Base-by-base conservation (phyloP, 2,797 vertebrate species). In the Clarias platycephalus region DNA sequence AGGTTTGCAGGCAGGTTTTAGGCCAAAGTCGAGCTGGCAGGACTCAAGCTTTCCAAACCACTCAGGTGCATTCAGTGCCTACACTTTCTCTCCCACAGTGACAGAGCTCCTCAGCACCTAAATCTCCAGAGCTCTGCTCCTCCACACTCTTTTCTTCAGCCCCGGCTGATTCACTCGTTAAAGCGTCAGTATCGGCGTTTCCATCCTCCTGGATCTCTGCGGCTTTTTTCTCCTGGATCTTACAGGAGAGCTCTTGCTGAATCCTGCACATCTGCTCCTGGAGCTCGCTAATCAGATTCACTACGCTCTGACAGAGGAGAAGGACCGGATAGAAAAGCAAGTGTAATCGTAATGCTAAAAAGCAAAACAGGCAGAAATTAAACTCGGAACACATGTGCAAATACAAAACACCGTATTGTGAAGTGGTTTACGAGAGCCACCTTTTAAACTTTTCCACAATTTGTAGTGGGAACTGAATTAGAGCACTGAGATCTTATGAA, bases 221-320 rank as follows among this genome's bases (percentile, higher is more conserved):
- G 81, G 92, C 91, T 85, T 94, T 96, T 94, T 97, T 97, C 95
- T 96, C 97, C 91, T 96, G 96, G 92, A 97, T 98, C 93, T 96
- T 97, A 94, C 90, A 96, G 94, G 96, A 97, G 95, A 99, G 97
- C 93, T 98, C 97, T 95, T 96, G 94, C 91, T 98, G 98, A 91
- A 99, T 96, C 94, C 93, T 96, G 95, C 97, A 98, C 97, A 99
- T 98, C 94, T 98, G 97, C 91, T 98, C 97, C 94, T 98, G 97
- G 75, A 99, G 97, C 91, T 98, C 97, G 92, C 97, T 98, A 95
- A 99, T 99, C 93, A 98, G 95, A 95, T 98, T 98, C 93, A 98
- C 96, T 93, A 99, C 96, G 68, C 95, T 97, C 97, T 99, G 94
- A 84, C 93, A 93, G 92, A 91, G 90, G 74, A 76, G 82, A 91